A percentile compares a stretch with the other conserved stretches of the same genome.
phyloP scores from a whole-genome alignment of 2,888 invertebrate genomes.

The Koerneria pararmatus region DNA sequence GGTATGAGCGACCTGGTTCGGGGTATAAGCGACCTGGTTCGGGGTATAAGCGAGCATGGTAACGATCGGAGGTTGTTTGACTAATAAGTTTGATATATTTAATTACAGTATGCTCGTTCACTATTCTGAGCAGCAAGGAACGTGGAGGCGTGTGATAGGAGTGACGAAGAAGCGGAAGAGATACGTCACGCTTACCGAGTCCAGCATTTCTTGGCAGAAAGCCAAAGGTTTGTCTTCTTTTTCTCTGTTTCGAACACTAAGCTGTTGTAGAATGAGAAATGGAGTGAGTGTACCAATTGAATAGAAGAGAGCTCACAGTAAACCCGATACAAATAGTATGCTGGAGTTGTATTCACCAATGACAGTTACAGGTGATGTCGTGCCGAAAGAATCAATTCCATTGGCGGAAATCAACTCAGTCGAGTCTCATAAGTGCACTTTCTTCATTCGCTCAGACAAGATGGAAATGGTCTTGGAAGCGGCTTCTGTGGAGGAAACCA shows the following conservation, averaged over 20 bases:
- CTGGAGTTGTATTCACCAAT: no score
- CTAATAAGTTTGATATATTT: no score
- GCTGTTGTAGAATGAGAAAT: not conserved
- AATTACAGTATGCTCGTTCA: conserved; percentile 21
- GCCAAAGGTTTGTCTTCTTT: conserved; percentile 25
- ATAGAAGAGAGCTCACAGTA: no score
- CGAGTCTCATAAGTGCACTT: conserved; percentile 36
- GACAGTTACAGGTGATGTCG: no score
- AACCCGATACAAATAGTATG: no score
- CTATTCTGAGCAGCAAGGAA: not conserved
- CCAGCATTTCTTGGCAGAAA: conserved; percentile 52
- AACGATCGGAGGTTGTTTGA: no score
- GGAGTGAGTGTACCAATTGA: no score
- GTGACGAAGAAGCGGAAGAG: conserved; percentile 22
- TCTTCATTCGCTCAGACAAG: conserved; percentile 38
- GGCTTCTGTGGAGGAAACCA: conserved; percentile 41
- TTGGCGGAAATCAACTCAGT: not conserved
- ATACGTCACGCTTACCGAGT: conserved; percentile 42
- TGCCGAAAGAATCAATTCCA: not conserved
- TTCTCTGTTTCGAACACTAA: not conserved
- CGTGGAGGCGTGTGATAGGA: conserved; percentile 18
- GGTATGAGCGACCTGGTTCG: not conserved
- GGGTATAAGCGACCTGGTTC: not conserved
- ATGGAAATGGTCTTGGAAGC: conserved; percentile 51
- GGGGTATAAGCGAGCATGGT: no score